Base-by-base conservation (phyloP, 92 coral and sea anemone species). In the Bergia puertoricense region DNA sequence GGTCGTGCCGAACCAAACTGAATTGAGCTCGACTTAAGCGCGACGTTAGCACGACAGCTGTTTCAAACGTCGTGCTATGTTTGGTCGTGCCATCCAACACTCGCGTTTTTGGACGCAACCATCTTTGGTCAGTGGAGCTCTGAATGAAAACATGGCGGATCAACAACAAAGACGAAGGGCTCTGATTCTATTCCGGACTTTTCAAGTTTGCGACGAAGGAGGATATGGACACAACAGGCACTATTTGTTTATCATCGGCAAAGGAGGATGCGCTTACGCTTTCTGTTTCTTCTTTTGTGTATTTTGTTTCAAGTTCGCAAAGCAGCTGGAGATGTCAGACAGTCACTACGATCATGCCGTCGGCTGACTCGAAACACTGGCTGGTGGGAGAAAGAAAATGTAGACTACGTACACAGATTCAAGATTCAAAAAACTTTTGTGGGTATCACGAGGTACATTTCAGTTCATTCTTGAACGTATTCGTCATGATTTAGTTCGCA, bases 281-380 rank as follows among this genome's bases (percentile, higher is more conserved):
- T 88, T 85, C 81, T 88, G 39, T 48, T 88, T 54, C 86, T 81
- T 39, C n/a, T 88, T 79, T 88, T 81, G 86, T 88, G 85, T 78
- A 88, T 88, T 88, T 81, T 73, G 90, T 68, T 6, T 81, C 86
- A 88, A 88, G 73, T 88, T 72, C n/a, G n/a, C n/a, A n/a, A n/a
- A n/a, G 59, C 59, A 51, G 59, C 59, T 51, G 44, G 68, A 51
- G 15, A 51, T 51, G 16, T 51, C 59, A 51, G 59, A 51, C 16
- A 9, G 59, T 3, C 59, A 51, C 59, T 51, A 0, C 59, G 59
- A 11, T 51, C 59, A 51, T 51, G 59, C 59, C 59, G 59, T 51
- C 15, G 59, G 59, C 59, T 9, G 2, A 3, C 59, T 1, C 59
- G 59, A 51, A 51, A 51, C 59, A 9, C 59, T 3, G 59, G 59